Evolutionary conservation across 2,888 invertebrate species (phyloP), one percentile per base, ranked within the genome.

Genomic region (Eristalinus sepulchralis): DNA sequence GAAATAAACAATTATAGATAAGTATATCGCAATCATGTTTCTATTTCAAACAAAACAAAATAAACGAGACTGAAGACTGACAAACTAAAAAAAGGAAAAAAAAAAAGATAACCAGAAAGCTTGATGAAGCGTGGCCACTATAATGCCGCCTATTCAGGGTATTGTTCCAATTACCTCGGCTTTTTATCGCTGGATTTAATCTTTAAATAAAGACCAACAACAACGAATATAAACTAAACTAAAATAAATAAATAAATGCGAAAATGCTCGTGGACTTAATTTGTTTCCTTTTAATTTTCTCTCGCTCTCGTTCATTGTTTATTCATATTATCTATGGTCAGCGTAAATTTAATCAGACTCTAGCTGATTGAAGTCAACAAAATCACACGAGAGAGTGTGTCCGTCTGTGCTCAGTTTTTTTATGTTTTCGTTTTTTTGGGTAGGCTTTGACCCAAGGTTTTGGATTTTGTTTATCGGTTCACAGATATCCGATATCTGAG

Each of bases 131-230:
- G 57, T 57, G 57, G 57, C 57, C 55, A 55, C 13, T 55, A 33
- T 62, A 17, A 22, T 34, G 31, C 55, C 39, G 59, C 60, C 60
- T 22, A 60, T 80, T 72, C 53, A 62, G 73, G 80, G 53, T 73
- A 67, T 72, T 80, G 73, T 73, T 80, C 80, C 55, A 80, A 72
- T 80, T 80, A 80, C 72, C 67, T 67, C 66, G 59, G 47, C 53
- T 66, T 79, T 79, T 80, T 73, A 73, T 73, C 57, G 20, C 62
- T 73, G 20, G 39, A 73, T 68, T 80, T 62, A 67, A 73, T 73
- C 66, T 39, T 70, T 59, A 57, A 59, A 71, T 31, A 60, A 60
- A 47, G 47, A 17, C 47, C n/a, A 47, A 47, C 47, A 47, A 47
- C 47, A 55, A 55, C 13, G 13, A 72, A 72, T 53, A 62, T 17